phyloP scores from a whole-genome alignment of 92 coral and sea anemone species.

The Pocillopora grandis region DNA sequence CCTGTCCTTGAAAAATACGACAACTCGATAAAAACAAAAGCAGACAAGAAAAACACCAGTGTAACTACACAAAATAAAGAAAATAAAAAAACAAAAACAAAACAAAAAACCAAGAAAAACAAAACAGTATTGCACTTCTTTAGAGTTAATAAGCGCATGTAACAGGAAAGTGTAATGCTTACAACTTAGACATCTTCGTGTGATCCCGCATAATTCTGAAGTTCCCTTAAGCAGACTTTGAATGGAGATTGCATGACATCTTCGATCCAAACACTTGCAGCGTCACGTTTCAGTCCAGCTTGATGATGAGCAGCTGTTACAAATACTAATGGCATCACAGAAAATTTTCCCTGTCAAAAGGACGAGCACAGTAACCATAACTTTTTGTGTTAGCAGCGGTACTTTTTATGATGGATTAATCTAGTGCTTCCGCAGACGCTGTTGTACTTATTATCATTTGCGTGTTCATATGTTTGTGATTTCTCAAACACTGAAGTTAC shows the following conservation, averaged over 20 bases:
- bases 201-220: constrained; percentile 2
- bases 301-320: background rate
- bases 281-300: background rate
- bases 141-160: no score
- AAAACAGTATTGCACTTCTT: no score
- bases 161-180: background rate
- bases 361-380: background rate
- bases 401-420: background rate
- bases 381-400: background rate
- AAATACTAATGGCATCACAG: constrained; percentile 3
- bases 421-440: no score
- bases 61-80: no score
- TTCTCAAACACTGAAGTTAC: no score
- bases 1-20: no score
- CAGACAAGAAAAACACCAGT: no score
- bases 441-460: no score
- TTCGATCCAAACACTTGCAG: constrained; percentile 2
- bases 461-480: no score
- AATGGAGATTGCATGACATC: constrained; percentile 2
- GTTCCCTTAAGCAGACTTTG: constrained; percentile 2
- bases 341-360: background rate
- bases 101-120: no score
- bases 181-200: background rate
- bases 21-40: no score
- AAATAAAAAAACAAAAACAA: no score